Conservation (phyloP, 2,113 vertebrate genomes). For the Typhlomys cinereus region DNA sequence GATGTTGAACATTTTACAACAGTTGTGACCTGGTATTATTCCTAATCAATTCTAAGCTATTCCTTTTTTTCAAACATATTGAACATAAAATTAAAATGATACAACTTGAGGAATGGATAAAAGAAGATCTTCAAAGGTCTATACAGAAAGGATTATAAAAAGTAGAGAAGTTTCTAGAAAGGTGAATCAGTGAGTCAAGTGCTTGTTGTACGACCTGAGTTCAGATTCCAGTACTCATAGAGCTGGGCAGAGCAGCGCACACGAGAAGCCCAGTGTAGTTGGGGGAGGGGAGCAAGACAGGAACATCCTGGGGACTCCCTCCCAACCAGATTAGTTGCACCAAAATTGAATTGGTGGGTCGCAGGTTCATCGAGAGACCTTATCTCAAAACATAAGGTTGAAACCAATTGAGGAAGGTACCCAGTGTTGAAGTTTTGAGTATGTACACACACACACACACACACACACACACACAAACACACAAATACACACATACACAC, state of each 20-base stretch:
- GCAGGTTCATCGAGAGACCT: neutral
- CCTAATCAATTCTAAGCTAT: neutral
- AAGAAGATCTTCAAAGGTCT: conserved; percentile 15
- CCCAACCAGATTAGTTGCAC: no score
- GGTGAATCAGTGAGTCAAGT: neutral
- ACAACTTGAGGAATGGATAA: neutral
- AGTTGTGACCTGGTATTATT: neutral
- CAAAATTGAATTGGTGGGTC: neutral
- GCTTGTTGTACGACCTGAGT: no score
- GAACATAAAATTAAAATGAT: conserved; percentile 21
- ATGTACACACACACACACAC: no score
- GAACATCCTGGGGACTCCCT: no score
- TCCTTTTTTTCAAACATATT: neutral
- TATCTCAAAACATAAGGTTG: neutral
- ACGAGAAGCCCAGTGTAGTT: neutral
- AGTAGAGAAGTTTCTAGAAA: neutral
- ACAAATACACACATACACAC: neutral
- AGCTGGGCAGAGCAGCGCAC: neutral
- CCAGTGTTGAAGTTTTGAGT: neutral
- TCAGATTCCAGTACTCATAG: no score
- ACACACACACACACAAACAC: neutral
- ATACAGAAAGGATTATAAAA: neutral
- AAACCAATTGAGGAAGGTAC: neutral
- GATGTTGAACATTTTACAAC: no score
- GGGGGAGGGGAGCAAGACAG: neutral